Conservation (phyloP, 35 echinoderm and acorn worm genomes). For the Diadema setosum region DNA sequence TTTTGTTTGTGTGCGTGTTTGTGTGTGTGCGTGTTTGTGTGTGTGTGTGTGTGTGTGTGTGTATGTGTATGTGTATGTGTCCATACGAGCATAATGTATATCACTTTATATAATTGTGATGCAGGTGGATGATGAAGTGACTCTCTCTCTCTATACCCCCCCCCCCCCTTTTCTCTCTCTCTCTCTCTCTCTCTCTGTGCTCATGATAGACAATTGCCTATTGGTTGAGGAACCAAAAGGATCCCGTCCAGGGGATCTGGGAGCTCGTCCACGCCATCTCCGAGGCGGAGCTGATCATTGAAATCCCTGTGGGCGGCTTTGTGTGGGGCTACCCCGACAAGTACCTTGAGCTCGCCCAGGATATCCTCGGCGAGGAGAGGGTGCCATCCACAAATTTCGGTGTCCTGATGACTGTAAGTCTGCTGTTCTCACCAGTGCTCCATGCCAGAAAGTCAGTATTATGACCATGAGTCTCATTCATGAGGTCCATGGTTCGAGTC, state of each 20-base stretch:
- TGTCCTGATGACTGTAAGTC: not conserved
- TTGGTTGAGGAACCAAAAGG: not conserved
- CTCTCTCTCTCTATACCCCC: no score
- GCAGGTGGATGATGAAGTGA: no score
- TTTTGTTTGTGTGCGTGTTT: no score
- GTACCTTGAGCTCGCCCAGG: not conserved
- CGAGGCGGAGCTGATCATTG: not conserved
- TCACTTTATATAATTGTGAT: no score
- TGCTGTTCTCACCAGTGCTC: no score
- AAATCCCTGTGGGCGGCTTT: not conserved
- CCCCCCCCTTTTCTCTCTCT: not conserved
- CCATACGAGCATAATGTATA: no score
- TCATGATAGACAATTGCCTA: not conserved
- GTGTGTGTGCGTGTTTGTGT: no score
- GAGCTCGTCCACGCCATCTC: not conserved
- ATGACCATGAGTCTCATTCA: no score
- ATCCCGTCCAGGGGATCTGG: not conserved
- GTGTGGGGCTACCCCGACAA: slow-evolving; percentile 9
- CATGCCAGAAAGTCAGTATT: no score
- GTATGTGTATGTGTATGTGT: no score
- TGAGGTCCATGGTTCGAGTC: no score
- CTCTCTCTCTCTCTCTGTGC: not conserved
- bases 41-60: no score
- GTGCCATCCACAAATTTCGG: not conserved
- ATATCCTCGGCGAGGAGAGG: not conserved